These are phyloP conservation scores for Thecophora atra DNA, from an alignment of 2,888 invertebrate species.

Conservation along the genomic window DNA sequence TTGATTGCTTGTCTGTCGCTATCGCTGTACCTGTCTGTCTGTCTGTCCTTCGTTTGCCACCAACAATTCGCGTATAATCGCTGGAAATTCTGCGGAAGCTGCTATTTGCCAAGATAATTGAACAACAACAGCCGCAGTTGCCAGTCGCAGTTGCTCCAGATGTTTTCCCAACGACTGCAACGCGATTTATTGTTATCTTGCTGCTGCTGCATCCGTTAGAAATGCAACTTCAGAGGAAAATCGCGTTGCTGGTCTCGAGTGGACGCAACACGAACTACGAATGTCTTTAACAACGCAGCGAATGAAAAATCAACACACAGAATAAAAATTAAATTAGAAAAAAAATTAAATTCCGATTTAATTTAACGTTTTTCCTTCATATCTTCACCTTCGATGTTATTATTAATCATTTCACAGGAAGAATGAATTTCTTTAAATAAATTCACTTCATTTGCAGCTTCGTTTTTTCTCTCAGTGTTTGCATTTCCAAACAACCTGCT, in stretches of 20 bases:
- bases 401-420: too few relatives aligned
- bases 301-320: background rate
- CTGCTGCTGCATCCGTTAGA: conserved; percentile 23
- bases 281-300: too few relatives aligned
- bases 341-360: too few relatives aligned
- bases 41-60: conserved; percentile 11
- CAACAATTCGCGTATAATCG: conserved; percentile 33
- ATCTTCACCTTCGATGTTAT: too few relatives aligned
- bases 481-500: conserved; percentile 4
- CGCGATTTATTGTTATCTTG: conserved; percentile 8
- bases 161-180: conserved; percentile 20
- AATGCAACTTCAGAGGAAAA: conserved; percentile 19
- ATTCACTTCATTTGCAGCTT: too few relatives aligned
- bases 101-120: conserved; percentile 48
- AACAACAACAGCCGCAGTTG: background rate
- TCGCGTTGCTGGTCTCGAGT: conserved; percentile 16
- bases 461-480: background rate
- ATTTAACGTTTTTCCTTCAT: too few relatives aligned
- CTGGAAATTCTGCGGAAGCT: conserved; percentile 47
- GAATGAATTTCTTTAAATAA: too few relatives aligned
- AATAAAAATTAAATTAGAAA: too few relatives aligned
- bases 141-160: conserved; percentile 24
- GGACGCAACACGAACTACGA: background rate
- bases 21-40: conserved; percentile 7
- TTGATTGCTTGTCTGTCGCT: background rate